Base-by-base conservation (phyloP, 2,888 invertebrate genomes). In the Drosophila parthenogenetica region DNA sequence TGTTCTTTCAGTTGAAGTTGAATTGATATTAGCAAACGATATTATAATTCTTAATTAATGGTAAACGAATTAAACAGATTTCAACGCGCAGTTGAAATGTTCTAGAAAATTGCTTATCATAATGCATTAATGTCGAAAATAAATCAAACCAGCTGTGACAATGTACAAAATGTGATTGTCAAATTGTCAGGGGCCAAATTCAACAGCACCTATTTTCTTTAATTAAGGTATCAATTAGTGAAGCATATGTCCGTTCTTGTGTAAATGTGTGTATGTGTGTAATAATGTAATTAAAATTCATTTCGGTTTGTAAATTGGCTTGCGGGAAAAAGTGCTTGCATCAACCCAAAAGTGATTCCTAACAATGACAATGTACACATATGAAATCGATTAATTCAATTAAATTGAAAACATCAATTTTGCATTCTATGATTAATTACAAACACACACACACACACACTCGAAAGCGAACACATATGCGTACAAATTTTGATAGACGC, bases 171-270 rank as follows among this genome's bases (percentile, higher is more conserved):
- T 70, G 51, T 58, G 25, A 58, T 48, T 66, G 62, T 74, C 58
- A 70, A 60, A 50, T 60, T 53, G 46, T 46, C 48, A 40, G 55
- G 16, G 51, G 59, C 14, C 63, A 61, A 65, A 77, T 57, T 45
- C 43, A 67, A 63, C 50, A 59, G 50, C 46, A 35, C 29, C 57
- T 84, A 71, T 87, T 87, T 86, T 73, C 84, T 68, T 83, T 85
- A 89, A 87, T 89, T 85, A 79, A 57, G 39, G 54, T 81, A 76
- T 82, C 72, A 89, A 84, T 89, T 84, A 84, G 70, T 49, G 32
- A 17, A 16, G 22, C 32, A 29, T 2, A 48, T 46, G 11, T 37
- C 2, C 1, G 17, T 14, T 13, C 17, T 13, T 14, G 29, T 49
- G 14, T 46, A 8, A 13, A 4, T 22, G 29, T 39, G 29, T 16